Base-by-base conservation (phyloP, 2,888 invertebrate species). In the Periphyllus acericola region DNA sequence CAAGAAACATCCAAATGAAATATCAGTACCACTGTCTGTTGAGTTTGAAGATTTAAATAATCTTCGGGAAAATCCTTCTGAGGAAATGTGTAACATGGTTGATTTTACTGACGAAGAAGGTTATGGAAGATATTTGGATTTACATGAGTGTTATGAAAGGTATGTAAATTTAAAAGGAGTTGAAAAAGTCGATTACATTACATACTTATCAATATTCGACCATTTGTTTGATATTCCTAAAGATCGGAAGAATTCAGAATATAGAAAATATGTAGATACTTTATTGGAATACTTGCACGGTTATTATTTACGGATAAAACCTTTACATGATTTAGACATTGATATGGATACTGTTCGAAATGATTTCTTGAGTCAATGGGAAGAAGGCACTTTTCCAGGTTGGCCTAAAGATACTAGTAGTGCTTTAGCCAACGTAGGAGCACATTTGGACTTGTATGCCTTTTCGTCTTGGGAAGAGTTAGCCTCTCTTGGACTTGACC, bases 101-200 rank as follows among this genome's bases (percentile, higher is more conserved):
- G 98, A 99, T 90, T 99, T 99, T 91, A 97, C 98, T 8, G 99
- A 99, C 92, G 99, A 99, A 92, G 99, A 99, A 92, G 99, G 99
- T 1, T 99, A 99, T 92, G 99, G 99, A 25, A 97, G 97, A 92
- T 99, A 98, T 92, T 93, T 99, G 86, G 99, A 99, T 92, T 93
- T 99, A 76, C 98, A 99, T 92, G 97, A 98, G 91, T 97, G 98
- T 91, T 99, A 97, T 92, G 97, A 97, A 91, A 97, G 96, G 91
- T 99, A 96, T 91, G 95, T 99, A 55, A 99, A 99, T 92, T 93
- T 99, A 60, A 99, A 99, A 91, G 98, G 98, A 17, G 95, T 99
- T 90, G 98, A 98, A 89, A 96, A 97, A 94, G 94, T 98, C 60
- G 99, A 99, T 92, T 99, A 99, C 92, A 97, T 99, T 82, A 96